A percentile compares a stretch with the other conserved stretches of the same genome.
Conservation (phyloP, 2,113 vertebrate species). For the Rutilus rutilus region DNA sequence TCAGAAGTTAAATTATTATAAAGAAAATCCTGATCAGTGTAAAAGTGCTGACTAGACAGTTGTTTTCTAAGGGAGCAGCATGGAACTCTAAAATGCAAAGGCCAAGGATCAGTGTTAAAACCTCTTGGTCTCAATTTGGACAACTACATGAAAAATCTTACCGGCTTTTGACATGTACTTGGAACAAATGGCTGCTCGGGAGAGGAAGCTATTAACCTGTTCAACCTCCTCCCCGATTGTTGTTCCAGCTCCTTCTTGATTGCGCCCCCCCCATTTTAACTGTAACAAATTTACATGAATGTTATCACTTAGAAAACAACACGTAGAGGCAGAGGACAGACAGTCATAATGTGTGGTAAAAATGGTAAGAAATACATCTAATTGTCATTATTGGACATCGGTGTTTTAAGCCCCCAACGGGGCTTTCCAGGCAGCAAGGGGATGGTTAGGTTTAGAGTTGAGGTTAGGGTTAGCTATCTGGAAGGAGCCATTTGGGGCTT, state of each 20-base stretch:
- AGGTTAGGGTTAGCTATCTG: too few species aligned
- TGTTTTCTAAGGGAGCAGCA: not conserved
- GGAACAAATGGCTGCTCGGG: not conserved
- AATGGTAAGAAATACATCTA: not conserved
- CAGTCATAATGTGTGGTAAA: not conserved
- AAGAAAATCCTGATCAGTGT: conserved; percentile 4
- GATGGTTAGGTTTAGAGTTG: too few species aligned
- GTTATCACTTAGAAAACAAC: conserved; percentile 9
- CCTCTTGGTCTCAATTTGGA: not conserved
- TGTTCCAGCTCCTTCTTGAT: conserved; percentile 17
- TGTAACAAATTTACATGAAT: conserved; percentile 14
- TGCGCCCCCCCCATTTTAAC: conserved; percentile 16
- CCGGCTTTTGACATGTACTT: conserved; percentile 16
- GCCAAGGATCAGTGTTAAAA: not conserved
- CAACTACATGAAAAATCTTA: conserved; percentile 4
- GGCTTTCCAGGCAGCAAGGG: too few species aligned
- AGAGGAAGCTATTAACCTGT: conserved; percentile 8
- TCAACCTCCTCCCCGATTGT: conserved; percentile 14
- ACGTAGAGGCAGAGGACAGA: not conserved
- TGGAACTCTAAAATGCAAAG: not conserved
- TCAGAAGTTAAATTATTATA: conserved; percentile 5
- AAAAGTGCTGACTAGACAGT: not conserved
- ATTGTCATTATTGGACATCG: not conserved
- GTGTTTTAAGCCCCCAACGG: too few species aligned
- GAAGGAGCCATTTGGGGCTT: too few species aligned